Evolutionary conservation across 2,113 vertebrate species (phyloP), one percentile per base, ranked within the genome.

Genomic region (Cacatua alba): DNA sequence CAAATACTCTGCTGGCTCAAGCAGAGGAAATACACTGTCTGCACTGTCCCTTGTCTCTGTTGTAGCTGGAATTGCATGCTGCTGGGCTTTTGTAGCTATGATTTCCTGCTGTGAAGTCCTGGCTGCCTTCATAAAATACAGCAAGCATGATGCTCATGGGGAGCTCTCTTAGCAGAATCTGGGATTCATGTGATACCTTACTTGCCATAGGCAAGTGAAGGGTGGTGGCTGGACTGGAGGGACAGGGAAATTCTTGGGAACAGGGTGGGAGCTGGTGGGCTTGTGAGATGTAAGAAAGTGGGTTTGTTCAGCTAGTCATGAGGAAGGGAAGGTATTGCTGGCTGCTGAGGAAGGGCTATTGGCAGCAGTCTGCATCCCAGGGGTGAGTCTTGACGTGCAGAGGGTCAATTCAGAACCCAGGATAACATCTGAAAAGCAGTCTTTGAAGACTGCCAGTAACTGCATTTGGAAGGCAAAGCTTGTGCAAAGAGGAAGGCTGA

Each of bases 131-230:
- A 11, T 14, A 19, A 39, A 59, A 71, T 44, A 25, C 28, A 65
- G 63, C 59, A 62, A 41, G 39, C 24, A 10, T n/a, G n/a, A 6
- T 55, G 74, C 9, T 69, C 1, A 1, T 10, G 76, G 35, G 55
- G 24, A 88, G 65, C 57, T 35, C 26, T 0, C 2, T 7, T 31
- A 21, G 4, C 3, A 2, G 67, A 51, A 1, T 0, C 11, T 18
- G 85, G 60, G 31, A 7, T 53, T n/a, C 1, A 0, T 25, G 43
- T 6, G 33, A 3, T 49, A n/a, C 15, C 6, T 29, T 28, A 33
- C 41, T 79, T 4, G 7, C 60, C 24, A 5, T 0, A 6, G 43
- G 17, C 25, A 17, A 3, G 35, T 5, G 35, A 26, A 44, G 23
- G 37, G 41, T 11, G 10, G 2, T 74, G 72, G 23, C 51, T 85